A percentile compares a stretch with the other conserved stretches of the same genome.
These are phyloP conservation scores for Latrodectus hesperus DNA, from an alignment of 2,888 invertebrate species.

Conservation along the genomic window DNA sequence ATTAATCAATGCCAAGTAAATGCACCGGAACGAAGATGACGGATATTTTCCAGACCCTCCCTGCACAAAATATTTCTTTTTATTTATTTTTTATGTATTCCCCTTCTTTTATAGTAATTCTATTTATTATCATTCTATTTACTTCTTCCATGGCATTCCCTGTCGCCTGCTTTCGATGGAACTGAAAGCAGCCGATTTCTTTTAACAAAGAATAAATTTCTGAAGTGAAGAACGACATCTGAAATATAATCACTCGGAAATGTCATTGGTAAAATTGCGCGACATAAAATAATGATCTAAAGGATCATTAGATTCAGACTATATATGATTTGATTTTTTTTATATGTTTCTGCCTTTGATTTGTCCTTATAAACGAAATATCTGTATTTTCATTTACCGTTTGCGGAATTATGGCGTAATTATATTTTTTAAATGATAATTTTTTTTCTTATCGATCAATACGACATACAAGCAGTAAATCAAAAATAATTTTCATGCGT, in stretches of 20 bases:
- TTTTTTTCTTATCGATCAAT: too few relatives aligned
- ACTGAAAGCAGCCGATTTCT: neutral
- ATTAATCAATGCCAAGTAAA: constrained; percentile 49
- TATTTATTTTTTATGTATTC: constrained; percentile 9
- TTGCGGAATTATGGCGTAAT: too few relatives aligned
- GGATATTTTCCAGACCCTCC: neutral
- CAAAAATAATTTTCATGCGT: too few relatives aligned
- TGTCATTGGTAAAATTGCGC: constrained; percentile 16
- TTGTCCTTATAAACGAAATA: too few relatives aligned
- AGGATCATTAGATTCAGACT: constrained; percentile 27
- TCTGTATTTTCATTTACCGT: too few relatives aligned
- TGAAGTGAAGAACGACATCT: constrained; percentile 1
- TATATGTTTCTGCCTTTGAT: too few relatives aligned
- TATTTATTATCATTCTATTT: constrained; percentile 23
- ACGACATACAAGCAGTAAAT: too few relatives aligned
- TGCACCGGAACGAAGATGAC: constrained; percentile 19
- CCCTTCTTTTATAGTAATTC: constrained; percentile 14
- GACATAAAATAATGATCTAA: constrained; percentile 30
- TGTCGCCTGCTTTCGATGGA: constrained; percentile 20
- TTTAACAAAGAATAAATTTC: constrained; percentile 7
- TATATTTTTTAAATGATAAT: too few relatives aligned
- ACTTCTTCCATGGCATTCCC: neutral
- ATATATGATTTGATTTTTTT: too few relatives aligned
- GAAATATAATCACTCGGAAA: constrained; percentile 30
- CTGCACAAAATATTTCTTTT: neutral